Conservation (phyloP, 2,797 vertebrate species). For the Urosaurus nigricauda region DNA sequence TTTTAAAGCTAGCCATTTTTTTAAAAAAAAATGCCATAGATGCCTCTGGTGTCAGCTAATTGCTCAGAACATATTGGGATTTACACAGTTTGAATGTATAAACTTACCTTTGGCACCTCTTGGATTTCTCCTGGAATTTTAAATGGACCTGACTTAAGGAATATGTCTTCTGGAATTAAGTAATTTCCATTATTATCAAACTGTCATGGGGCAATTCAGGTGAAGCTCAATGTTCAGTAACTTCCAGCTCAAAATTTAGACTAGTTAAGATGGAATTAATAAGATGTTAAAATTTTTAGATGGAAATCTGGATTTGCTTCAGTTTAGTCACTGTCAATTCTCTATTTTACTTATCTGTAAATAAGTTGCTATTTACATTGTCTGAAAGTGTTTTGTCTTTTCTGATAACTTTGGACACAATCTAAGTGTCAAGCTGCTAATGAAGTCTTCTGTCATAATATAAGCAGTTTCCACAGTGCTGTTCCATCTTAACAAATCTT, state of each 20-base stretch:
- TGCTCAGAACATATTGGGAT: neutral
- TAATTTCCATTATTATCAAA: conserved; percentile 3
- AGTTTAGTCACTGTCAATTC: neutral
- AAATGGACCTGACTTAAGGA: neutral
- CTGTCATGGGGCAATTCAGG: neutral
- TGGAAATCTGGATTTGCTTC: neutral
- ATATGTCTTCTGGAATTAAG: neutral
- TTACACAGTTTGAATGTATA: neutral
- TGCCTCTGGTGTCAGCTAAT: neutral
- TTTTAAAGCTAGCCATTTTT: neutral
- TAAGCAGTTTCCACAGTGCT: neutral
- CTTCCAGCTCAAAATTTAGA: neutral
- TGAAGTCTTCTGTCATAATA: conserved; percentile 17
- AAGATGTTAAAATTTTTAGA: neutral
- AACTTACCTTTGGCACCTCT: neutral
- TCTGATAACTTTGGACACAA: neutral
- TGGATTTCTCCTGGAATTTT: neutral
- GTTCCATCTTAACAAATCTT: conserved; percentile 11
- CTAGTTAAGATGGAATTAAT: neutral
- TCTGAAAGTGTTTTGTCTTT: conserved; percentile 16
- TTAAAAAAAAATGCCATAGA: neutral
- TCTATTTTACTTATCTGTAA: neutral
- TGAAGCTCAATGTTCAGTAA: neutral
- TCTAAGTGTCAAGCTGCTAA: neutral
- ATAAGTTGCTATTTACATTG: neutral